Base-by-base conservation (phyloP, 2,113 vertebrate genomes). In the Butastur rufipennis region DNA sequence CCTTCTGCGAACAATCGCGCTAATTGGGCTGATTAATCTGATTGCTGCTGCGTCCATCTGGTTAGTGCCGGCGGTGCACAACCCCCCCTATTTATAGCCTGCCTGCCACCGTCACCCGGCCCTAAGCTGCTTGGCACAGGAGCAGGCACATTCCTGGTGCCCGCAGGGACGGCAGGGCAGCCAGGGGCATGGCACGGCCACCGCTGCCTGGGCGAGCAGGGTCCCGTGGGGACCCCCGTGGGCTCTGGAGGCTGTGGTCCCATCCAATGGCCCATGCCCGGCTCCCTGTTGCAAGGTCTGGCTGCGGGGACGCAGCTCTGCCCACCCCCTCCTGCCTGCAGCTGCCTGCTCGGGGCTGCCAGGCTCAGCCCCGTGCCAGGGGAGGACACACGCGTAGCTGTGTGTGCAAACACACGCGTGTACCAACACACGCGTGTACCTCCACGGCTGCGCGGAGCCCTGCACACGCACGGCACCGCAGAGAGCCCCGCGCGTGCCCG, bases 21-120 rank as follows among this genome's bases (percentile, higher is more conserved):
- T 98, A 94, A 97, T 97, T 98, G 59, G 91, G 79, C 74, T 85
- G 32, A 52, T 91, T 98, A 98, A 98, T 95, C 98, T 91, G 97
- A 96, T 96, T 95, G 94, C 32, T 6, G 56, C 86, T 11, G 5
- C 38, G 48, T 90, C 95, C 96, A 97, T 92, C 77, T 94, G 90
- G 81, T 77, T 31, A 43, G 52, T 11, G 7, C 66, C 4, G 5
- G 5, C 22, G 7, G 63, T 34, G 25, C 71, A 87, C 94, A 91
- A 58, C 29, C 56, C 88, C 78, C 78, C 95, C 96, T 98, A 95
- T 97, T 97, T 97, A 97, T 98, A 98, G 71, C 93, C 62, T 18
- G 50, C 47, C 70, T 19, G 38, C 62, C 88, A 38, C 81, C 70
- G 27, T 95, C 94, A 92, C 87, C 93, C 43, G 0, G 52, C 66